Evolutionary conservation across 1,140 invertebrate species (phyloP).

Genomic region (Pogonomyrmex barbatus): DNA sequence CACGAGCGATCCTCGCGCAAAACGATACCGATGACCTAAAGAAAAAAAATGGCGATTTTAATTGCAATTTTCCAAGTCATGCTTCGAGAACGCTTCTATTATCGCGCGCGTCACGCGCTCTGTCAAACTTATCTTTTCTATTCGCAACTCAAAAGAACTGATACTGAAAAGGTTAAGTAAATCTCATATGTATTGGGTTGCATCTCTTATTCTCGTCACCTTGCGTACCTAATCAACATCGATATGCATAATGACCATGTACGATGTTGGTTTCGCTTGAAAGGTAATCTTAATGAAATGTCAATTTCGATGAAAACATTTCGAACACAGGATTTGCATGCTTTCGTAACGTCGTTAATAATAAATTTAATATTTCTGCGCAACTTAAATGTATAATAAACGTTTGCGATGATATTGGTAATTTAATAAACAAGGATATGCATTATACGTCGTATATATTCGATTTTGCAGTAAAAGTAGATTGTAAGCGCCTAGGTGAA

Average conservation of each 20-base stretch:
- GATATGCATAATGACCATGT: constrained; percentile 53
- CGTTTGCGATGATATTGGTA: not conserved
- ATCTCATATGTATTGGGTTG: constrained; percentile 41
- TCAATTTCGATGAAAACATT: constrained; percentile 29
- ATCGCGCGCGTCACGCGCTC: not conserved
- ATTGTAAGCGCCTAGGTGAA: constrained; percentile 70
- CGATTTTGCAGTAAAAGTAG: constrained; percentile 72
- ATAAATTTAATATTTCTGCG: constrained; percentile 20
- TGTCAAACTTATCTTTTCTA: constrained; percentile 5
- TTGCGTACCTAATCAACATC: constrained; percentile 25
- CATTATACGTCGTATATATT: constrained; percentile 45
- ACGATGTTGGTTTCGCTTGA: constrained; percentile 28
- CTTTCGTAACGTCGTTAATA: constrained; percentile 50
- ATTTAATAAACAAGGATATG: constrained; percentile 43
- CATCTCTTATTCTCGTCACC: constrained; percentile 35
- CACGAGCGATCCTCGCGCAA: not conserved
- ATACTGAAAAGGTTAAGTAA: constrained; percentile 52
- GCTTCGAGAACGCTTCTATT: not conserved
- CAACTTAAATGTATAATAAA: constrained; percentile 29
- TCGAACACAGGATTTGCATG: constrained; percentile 14
- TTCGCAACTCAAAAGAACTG: not conserved
- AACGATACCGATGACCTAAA: not conserved
- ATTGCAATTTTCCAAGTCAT: constrained; percentile 20
- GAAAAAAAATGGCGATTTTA: not conserved
- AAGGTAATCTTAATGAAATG: constrained; percentile 57